A percentile compares a stretch with the other conserved stretches of the same genome.
Conservation (phyloP, 2,797 vertebrate genomes). For the Cryptoprocta ferox region DNA sequence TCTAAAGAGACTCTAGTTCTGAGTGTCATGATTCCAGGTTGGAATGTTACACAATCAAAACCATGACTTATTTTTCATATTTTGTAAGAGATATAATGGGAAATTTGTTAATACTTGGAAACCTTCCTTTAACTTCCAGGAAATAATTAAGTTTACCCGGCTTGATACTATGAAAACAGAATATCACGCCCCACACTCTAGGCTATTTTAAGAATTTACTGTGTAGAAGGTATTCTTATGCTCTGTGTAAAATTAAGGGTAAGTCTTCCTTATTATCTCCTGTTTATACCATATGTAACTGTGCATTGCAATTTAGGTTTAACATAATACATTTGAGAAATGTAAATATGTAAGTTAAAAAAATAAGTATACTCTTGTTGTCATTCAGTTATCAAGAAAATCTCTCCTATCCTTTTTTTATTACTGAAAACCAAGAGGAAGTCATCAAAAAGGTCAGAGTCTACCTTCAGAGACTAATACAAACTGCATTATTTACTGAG, state of each 20-base stretch:
- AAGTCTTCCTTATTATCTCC: background rate
- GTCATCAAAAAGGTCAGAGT: background rate
- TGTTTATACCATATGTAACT: background rate
- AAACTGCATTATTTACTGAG: background rate
- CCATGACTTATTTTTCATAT: slow-evolving; percentile 7
- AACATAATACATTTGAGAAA: slow-evolving; percentile 29
- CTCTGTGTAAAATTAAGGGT: background rate
- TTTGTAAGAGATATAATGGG: background rate
- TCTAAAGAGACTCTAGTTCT: background rate
- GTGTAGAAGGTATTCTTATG: background rate
- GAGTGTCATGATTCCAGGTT: background rate
- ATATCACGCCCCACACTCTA: background rate
- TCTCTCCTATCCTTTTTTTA: background rate
- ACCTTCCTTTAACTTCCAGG: slow-evolving; percentile 45
- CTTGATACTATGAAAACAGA: slow-evolving; percentile 42
- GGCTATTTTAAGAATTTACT: background rate
- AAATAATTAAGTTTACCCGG: slow-evolving; percentile 57
- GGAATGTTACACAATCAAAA: slow-evolving; percentile 13
- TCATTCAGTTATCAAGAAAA: background rate
- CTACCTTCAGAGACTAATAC: background rate
- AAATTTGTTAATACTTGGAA: slow-evolving; percentile 46
- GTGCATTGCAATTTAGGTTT: slow-evolving; percentile 6
- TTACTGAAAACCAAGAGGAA: slow-evolving; percentile 25
- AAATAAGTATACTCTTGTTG: slow-evolving; percentile 8
- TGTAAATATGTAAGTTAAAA: slow-evolving; percentile 8